A percentile compares a stretch with the other conserved stretches of the same genome.
phyloP scores from a whole-genome alignment of 1,140 invertebrate species.

The Chrysopa pallens region DNA sequence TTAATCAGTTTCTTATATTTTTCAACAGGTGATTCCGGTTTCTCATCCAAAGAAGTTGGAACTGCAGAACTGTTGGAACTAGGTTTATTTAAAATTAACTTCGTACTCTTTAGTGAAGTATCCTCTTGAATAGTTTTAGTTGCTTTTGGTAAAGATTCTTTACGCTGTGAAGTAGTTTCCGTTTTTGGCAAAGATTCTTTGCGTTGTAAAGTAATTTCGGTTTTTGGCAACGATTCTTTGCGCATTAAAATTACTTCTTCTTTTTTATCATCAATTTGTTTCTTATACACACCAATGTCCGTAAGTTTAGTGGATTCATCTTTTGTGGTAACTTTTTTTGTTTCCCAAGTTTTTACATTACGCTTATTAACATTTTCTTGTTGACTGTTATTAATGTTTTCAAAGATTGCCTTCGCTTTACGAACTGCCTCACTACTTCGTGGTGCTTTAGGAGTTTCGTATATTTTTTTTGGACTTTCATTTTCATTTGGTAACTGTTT shows the following conservation, averaged over 20 bases:
- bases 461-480: neutral
- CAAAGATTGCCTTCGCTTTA: slow-evolving; percentile 44
- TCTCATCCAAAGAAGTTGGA: no score
- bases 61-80: no score
- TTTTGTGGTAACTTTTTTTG: neutral
- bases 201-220: no score
- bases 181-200: no score
- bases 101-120: no score
- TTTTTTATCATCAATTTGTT: neutral
- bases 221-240: neutral
- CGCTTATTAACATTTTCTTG: neutral
- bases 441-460: slow-evolving; percentile 11
- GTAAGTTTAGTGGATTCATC: slow-evolving; percentile 2
- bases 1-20: no score
- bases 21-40: no score
- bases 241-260: neutral
- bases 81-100: no score
- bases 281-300: slow-evolving; percentile 2
- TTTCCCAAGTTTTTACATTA: neutral
- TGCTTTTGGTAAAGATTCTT: no score
- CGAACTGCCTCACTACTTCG: slow-evolving; percentile 36
- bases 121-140: no score
- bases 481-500: neutral
- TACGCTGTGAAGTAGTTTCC: no score
- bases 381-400: slow-evolving; percentile 30